Evolutionary conservation across 1,140 invertebrate species (phyloP), one percentile per base, ranked within the genome.

Genomic region (Drosophila melanogaster): DNA sequence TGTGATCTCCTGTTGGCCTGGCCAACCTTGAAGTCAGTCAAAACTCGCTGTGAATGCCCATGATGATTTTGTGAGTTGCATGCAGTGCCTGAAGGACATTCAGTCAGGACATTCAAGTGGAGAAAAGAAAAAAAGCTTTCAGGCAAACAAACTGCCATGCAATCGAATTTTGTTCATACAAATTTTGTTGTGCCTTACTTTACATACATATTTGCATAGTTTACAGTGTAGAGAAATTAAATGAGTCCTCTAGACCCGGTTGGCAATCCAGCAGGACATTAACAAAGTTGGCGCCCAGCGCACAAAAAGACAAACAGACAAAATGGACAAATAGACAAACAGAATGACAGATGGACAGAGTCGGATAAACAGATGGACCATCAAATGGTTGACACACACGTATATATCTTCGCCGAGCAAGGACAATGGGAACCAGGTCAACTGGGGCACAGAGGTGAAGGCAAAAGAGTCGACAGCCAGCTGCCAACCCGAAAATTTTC

Each of bases 331-430:
- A 47, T 4, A 22, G 24, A 49, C 60, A 51, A 37, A 66, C 60
- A 44, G 64, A 66, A 35, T 53, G 61, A 69, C 38, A 69, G 61
- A 67, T 44, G 33, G 65, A 67, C 40, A 37, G 38, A 37, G 38
- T 24, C 15, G 35, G 64, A 43, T 41, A 50, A 50, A 51, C 44
- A 65, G 44, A 67, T 67, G 64, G 41, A 24, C 44, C 64, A 33
- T 64, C 64, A 35, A 64, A 67, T 64, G 24, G 60, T 35, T 44
- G 60, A 30, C 24, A 37, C 17, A 7, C 22, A 22, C n/a, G 35
- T 41, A 5, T 62, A 30, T 26, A 46, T 12, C n/a, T 22, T 2
- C 26, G 24, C 19, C 12, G 46, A 24, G 17, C 64, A 50, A 66
- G 59, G 64, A 67, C 59, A 67, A 30, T 38, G 41, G 11, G 35